Evolutionary conservation across 2,113 vertebrate species (phyloP).

Genomic region (Apistogramma diplotaenia): DNA sequence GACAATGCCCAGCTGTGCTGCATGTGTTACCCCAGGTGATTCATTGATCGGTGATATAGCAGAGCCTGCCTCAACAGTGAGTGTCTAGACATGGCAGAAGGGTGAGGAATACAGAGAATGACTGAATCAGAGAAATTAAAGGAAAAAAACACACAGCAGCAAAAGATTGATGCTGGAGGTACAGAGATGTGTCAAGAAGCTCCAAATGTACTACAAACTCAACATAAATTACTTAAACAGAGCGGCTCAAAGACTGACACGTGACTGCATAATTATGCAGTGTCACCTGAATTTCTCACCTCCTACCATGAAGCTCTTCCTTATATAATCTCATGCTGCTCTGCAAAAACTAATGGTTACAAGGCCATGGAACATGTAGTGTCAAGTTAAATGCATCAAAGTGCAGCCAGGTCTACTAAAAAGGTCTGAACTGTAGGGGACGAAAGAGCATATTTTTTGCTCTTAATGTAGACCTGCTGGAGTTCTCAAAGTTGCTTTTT

Average conservation of each 20-base stretch:
- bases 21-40: constrained; percentile 49
- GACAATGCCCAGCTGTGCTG: constrained; percentile 43
- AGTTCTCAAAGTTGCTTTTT: background rate
- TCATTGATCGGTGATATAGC: constrained; percentile 64
- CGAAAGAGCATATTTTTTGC: background rate
- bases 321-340: constrained; percentile 25
- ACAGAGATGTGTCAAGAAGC: background rate
- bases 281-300: constrained; percentile 16
- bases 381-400: background rate
- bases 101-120: constrained; percentile 26
- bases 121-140: background rate
- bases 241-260: constrained; percentile 18
- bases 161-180: background rate
- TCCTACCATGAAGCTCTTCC: constrained; percentile 3
- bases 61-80: constrained; percentile 31
- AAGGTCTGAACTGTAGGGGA: background rate
- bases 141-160: background rate
- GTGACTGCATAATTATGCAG: constrained; percentile 50
- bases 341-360: background rate
- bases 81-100: constrained; percentile 55
- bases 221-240: background rate
- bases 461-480: background rate
- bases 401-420: background rate
- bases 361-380: background rate
- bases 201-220: background rate